Conservation (phyloP, 1,140 invertebrate species). For the Parasteatoda tepidariorum region DNA sequence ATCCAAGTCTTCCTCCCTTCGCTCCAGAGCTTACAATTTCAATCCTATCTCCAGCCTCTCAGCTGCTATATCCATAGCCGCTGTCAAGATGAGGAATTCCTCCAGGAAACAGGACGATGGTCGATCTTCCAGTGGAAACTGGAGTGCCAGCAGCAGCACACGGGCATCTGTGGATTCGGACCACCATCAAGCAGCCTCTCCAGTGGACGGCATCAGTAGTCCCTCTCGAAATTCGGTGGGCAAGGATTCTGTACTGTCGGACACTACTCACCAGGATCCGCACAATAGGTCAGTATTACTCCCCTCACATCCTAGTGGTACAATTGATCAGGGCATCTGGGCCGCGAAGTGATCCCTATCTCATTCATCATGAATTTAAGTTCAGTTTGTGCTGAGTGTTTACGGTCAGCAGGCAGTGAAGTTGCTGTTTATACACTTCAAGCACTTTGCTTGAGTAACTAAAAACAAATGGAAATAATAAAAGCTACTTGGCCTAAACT, state of each 20-base stretch:
- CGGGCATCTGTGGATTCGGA: slow-evolving; percentile 73
- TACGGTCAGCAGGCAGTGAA: too few relatives aligned
- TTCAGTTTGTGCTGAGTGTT: too few relatives aligned
- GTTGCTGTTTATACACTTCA: too few relatives aligned
- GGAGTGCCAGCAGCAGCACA: slow-evolving; percentile 87
- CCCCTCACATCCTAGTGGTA: background rate
- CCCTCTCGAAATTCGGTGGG: slow-evolving; percentile 63
- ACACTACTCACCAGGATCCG: slow-evolving; percentile 40
- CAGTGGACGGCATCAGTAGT: background rate
- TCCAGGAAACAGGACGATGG: slow-evolving; percentile 73
- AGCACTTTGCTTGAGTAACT: too few relatives aligned
- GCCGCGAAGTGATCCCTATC: too few relatives aligned
- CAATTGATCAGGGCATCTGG: too few relatives aligned
- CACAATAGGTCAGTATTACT: slow-evolving; percentile 45
- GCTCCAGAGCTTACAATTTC: slow-evolving; percentile 26
- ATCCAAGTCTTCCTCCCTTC: slow-evolving; percentile 3
- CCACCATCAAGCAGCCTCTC: background rate
- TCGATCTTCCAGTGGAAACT: slow-evolving; percentile 90
- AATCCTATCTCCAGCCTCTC: slow-evolving; percentile 69
- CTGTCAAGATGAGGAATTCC: slow-evolving; percentile 74
- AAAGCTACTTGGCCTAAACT: too few relatives aligned
- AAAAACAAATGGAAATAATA: too few relatives aligned
- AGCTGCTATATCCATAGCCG: slow-evolving; percentile 71
- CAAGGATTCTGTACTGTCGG: slow-evolving; percentile 65
- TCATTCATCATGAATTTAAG: too few relatives aligned